Conservation (phyloP, 2,113 vertebrate genomes). For the Atractosteus spatula region DNA sequence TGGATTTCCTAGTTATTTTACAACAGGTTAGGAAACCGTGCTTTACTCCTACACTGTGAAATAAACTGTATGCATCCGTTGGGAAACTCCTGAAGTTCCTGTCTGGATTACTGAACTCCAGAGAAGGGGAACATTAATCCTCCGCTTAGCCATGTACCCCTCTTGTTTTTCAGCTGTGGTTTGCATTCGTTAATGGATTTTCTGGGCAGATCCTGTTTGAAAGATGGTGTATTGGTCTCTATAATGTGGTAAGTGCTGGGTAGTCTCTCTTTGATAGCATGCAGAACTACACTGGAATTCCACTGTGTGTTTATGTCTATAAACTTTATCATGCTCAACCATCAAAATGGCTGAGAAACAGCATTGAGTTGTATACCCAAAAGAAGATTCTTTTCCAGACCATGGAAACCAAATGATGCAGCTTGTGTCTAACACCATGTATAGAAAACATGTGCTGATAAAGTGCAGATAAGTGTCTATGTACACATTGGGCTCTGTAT, state of each 20-base stretch:
- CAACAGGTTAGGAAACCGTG: no score
- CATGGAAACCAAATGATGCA: no score
- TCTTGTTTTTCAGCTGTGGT: constrained; percentile 89
- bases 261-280: not conserved
- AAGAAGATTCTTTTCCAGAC: no score
- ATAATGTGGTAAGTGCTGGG: constrained; percentile 91
- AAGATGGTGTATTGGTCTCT: constrained; percentile 96
- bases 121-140: not conserved
- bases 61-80: no score
- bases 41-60: no score
- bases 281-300: constrained; percentile 23
- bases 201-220: constrained; percentile 98
- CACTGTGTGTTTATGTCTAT: constrained; percentile 46
- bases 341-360: not conserved
- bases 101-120: no score
- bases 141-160: constrained; percentile 39
- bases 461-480: no score
- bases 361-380: no score
- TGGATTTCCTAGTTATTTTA: no score
- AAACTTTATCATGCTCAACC: constrained; percentile 34
- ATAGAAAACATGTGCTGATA: not conserved
- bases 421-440: not conserved
- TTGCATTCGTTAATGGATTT: constrained; percentile 97
- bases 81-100: no score
- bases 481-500: no score